Evolutionary conservation across 1,140 invertebrate genomes (phyloP).

Genomic region (Medauroidea extradentata): DNA sequence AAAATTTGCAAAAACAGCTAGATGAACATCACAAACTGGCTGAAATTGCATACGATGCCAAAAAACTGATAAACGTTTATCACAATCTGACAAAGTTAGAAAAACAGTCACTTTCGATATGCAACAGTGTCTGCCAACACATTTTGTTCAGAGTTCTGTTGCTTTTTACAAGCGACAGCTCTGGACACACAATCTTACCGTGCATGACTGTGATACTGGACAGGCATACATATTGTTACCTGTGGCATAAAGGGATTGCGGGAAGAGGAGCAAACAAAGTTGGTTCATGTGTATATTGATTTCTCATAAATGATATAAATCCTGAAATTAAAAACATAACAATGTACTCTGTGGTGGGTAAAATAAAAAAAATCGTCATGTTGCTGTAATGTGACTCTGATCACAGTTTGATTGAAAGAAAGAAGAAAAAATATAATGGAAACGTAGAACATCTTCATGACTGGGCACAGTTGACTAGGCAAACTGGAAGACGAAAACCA

Average conservation of each 20-base stretch:
- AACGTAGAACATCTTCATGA: too few relatives aligned
- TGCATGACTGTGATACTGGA: constrained; percentile 14
- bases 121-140: constrained; percentile 12
- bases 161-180: constrained; percentile 21
- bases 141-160: constrained; percentile 1
- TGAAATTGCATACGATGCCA: not conserved
- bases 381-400: too few relatives aligned
- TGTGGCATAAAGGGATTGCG: constrained; percentile 16
- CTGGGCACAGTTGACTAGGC: too few relatives aligned
- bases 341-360: too few relatives aligned
- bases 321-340: constrained; percentile 2
- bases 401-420: too few relatives aligned
- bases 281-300: constrained; percentile 9
- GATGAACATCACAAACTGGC: too few relatives aligned
- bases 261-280: constrained; percentile 16
- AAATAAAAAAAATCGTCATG: too few relatives aligned
- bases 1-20: too few relatives aligned
- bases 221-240: constrained; percentile 14
- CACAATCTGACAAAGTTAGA: not conserved
- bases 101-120: constrained; percentile 11
- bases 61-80: not conserved
- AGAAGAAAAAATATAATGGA: too few relatives aligned
- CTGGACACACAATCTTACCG: constrained; percentile 18
- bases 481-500: too few relatives aligned
- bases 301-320: not conserved